phyloP scores from a whole-genome alignment of 2,113 vertebrate genomes.

The human (Homo sapiens) region GRCh38 chr20:41293001-41293500 shows the following conservation, averaged over 20 bases:
- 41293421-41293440: slow-evolving; percentile 4
- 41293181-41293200: neutral
- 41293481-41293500: neutral
- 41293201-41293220: neutral
- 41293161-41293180: neutral
- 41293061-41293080: neutral
- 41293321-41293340: neutral
- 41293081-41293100: neutral
- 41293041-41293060: neutral
- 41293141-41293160: neutral
- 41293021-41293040: neutral
- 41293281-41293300: neutral
- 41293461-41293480: slow-evolving; percentile 17
- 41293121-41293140: slow-evolving; percentile 15
- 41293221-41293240: neutral
- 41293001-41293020: neutral
- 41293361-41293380: neutral
- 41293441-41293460: slow-evolving; percentile 22
- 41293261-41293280: slow-evolving; percentile 16
- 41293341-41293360: neutral
- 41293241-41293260: neutral
- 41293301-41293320: neutral
- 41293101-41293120: neutral
- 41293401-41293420: slow-evolving; percentile 19
- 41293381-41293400: slow-evolving; percentile 5